Percentiles rank a stretch among this genome's conserved stretches.
These are phyloP conservation scores for Tryphoninae sp. DNA, from an alignment of 2,888 invertebrate genomes.

Conservation along the genomic window DNA sequence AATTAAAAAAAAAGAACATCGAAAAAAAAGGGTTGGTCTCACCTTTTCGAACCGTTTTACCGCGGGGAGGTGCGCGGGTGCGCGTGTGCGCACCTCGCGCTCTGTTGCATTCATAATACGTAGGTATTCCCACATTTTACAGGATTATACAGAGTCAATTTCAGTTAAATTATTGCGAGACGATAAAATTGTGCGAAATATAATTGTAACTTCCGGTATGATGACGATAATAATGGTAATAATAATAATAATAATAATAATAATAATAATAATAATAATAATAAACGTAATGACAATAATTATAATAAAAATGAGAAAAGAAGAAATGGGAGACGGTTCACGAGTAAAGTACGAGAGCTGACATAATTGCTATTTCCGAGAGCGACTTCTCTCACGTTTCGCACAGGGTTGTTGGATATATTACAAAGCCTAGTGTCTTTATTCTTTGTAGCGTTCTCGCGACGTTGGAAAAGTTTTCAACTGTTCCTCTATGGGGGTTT, in stretches of 20 bases:
- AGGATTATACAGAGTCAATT: too few relatives aligned
- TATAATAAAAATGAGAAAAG: background rate
- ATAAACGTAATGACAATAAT: background rate
- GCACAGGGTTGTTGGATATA: constrained; percentile 31
- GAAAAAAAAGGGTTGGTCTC: constrained; percentile 21
- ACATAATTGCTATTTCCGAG: constrained; percentile 47
- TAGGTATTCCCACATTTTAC: too few relatives aligned
- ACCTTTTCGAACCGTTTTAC: constrained; percentile 31
- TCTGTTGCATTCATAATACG: too few relatives aligned
- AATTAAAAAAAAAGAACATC: background rate
- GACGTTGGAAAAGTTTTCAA: constrained; percentile 48
- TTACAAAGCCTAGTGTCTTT: constrained; percentile 51
- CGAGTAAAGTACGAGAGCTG: background rate
- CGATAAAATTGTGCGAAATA: too few relatives aligned
- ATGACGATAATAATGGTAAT: too few relatives aligned
- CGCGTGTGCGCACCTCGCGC: background rate
- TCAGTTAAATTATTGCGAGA: too few relatives aligned
- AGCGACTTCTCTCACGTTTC: constrained; percentile 27
- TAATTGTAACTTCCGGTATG: too few relatives aligned
- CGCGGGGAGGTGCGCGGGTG: background rate
- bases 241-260: background rate
- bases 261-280: background rate
- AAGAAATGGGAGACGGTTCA: background rate
- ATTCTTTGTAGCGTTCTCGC: constrained; percentile 43
- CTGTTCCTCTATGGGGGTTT: constrained; percentile 23